A percentile compares a stretch with the other conserved stretches of the same genome.
phyloP scores from a whole-genome alignment of 2,113 vertebrate genomes.

The Tychaedon coryphoeus region DNA sequence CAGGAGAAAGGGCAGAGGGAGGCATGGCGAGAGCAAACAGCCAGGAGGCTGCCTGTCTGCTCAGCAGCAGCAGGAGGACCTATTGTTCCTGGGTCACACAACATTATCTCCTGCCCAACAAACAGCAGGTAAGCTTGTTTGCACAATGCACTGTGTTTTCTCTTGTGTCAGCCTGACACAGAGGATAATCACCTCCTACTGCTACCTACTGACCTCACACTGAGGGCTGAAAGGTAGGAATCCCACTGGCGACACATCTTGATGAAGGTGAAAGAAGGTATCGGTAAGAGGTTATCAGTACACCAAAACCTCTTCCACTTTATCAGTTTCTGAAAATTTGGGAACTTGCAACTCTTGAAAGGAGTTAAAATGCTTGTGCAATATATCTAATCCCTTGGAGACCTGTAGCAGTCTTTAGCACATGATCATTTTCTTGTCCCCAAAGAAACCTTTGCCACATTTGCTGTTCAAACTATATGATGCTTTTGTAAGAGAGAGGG shows the following conservation, averaged over 20 bases:
- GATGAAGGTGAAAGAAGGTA: neutral
- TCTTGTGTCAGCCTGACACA: slow-evolving; percentile 35
- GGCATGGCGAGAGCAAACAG: neutral
- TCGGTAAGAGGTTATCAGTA: neutral
- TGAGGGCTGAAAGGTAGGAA: slow-evolving; percentile 16
- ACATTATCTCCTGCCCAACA: slow-evolving; percentile 41
- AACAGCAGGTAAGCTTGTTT: slow-evolving; percentile 61
- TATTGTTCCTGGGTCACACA: slow-evolving; percentile 45
- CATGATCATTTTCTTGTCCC: neutral
- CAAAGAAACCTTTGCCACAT: neutral
- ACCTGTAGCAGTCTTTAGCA: neutral
- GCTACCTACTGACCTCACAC: slow-evolving; percentile 11
- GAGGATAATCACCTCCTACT: slow-evolving; percentile 52
- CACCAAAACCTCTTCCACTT: neutral
- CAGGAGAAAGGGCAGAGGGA: neutral
- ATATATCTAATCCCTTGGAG: neutral
- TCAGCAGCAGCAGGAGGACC: slow-evolving; percentile 4
- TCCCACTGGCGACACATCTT: neutral
- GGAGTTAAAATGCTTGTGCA: neutral
- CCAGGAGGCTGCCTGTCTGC: neutral
- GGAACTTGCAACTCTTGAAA: neutral
- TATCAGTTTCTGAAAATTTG: neutral
- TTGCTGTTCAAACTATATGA: neutral
- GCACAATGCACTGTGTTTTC: slow-evolving; percentile 22
- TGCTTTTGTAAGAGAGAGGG: neutral